Percentiles rank a stretch among this genome's conserved stretches.
Evolutionary conservation across 53 echinoderm and acorn worm genomes (phyloP).

Genomic region (Stichopus horrens): DNA sequence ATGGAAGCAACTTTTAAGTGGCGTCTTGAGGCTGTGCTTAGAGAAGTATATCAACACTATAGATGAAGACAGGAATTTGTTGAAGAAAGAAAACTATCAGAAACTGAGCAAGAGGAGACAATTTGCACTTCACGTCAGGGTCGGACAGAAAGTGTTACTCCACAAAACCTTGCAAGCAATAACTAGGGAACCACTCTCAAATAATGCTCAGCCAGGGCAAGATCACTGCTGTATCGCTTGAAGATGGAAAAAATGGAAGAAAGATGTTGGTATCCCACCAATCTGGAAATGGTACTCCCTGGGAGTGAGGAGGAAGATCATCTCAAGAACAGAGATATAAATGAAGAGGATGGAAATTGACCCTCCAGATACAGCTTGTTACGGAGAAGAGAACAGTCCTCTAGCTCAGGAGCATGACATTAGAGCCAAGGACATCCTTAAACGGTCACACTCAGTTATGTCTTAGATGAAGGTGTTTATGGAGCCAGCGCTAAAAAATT

Average conservation of each 20-base stretch:
- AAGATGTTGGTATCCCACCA: too few species aligned
- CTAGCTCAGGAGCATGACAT: too few species aligned
- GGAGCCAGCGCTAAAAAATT: too few species aligned
- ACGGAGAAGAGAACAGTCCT: too few species aligned
- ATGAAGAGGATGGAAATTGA: too few species aligned
- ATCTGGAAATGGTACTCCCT: not conserved
- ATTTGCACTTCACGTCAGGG: constrained; percentile 66
- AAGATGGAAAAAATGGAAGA: not conserved
- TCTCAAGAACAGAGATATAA: too few species aligned
- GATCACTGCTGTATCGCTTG: constrained; percentile 33
- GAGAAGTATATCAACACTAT: constrained; percentile 54
- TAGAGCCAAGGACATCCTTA: too few species aligned
- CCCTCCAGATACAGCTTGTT: too few species aligned
- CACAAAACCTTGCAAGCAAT: constrained; percentile 49
- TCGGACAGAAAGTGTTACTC: constrained; percentile 74
- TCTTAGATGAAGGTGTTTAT: too few species aligned
- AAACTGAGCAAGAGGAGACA: constrained; percentile 53
- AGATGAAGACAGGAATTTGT: constrained; percentile 52
- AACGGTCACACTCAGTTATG: too few species aligned
- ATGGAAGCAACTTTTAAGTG: constrained; percentile 65
- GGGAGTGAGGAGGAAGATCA: too few species aligned
- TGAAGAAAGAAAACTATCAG: constrained; percentile 23
- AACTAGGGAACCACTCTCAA: constrained; percentile 31
- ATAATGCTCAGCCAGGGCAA: constrained; percentile 30
- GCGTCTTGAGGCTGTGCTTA: constrained; percentile 53